Base-by-base conservation (phyloP, 2,888 invertebrate genomes). In the Pandemis cinnamomeana region DNA sequence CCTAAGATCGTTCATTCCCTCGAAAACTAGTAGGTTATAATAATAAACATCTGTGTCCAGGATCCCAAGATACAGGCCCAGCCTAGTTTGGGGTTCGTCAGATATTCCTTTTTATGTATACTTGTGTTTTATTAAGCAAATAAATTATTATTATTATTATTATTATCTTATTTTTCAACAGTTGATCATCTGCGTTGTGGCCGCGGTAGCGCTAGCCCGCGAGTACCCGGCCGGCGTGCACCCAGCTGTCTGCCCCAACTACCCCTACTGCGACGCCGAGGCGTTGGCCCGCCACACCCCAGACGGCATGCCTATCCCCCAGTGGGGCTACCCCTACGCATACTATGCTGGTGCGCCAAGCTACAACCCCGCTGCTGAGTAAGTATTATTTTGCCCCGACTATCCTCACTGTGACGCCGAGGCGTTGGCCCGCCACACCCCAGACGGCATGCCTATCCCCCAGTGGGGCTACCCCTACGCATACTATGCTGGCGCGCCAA, bases 161-260 rank as follows among this genome's bases (percentile, higher is more conserved):
- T n/a, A n/a, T n/a, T n/a, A n/a, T n/a, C 10, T 58, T 27, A 8
- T 58, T 20, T 27, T 7, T 66, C 36, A 13, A 69, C 85, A 88
- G 92, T 85, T 94, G 81, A 87, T 95, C 84, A 87, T 95, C 77
- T 85, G 89, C 77, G 91, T 89, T 71, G 86, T 92, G 79, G 90
- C 89, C 77, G 92, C 86, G 83, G 89, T 89, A 86, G 91, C 91
- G 81, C 83, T 92, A 1, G 90, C 92, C 72, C 87, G 91, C 82
- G 91, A 94, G 86, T 95, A 95, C 92, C 95, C 95, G 8, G 95
- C 95, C 58, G 95, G 95, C 36, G 87, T 95, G 0, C 94, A 95
- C 86, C 95, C 95, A 1, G 94, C 95, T 0, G 90, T 95, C 1
- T 95, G 95, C 87, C 95, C 95, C 72, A 93, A 95, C 90, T 95